Percentiles rank a stretch among this genome's conserved stretches.
Evolutionary conservation across 2,797 vertebrate genomes (phyloP).

Genomic region (Bovichtus variegatus): DNA sequence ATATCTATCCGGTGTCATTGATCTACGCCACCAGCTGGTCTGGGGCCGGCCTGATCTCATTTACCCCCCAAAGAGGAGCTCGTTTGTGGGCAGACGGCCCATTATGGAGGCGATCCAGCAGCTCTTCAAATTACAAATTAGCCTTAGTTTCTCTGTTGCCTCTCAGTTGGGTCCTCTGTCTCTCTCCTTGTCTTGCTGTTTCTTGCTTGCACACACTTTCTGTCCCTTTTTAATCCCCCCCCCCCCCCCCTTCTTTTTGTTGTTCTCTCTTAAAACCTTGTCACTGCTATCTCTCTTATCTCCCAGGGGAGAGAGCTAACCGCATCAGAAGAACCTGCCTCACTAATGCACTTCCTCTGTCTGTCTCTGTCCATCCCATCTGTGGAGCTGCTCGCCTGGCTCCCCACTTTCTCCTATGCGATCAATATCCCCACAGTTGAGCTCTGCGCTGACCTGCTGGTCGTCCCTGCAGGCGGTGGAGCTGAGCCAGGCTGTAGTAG

Average conservation of each 20-base stretch:
- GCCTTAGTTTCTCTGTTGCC: constrained; percentile 49
- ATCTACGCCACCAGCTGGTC: constrained; percentile 85
- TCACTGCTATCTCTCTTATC: constrained; percentile 56
- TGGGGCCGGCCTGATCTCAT: constrained; percentile 80
- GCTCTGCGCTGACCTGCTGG: constrained; percentile 57
- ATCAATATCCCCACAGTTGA: constrained; percentile 75
- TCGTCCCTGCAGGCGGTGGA: constrained; percentile 56
- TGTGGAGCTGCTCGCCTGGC: constrained; percentile 54
- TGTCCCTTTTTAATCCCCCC: neutral
- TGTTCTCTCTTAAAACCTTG: constrained; percentile 43
- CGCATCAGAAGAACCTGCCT: constrained; percentile 69
- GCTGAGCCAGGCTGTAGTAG: constrained; percentile 46
- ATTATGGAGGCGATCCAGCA: constrained; percentile 77
- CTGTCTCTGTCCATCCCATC: constrained; percentile 56
- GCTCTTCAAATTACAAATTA: constrained; percentile 84
- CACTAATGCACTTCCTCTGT: constrained; percentile 78
- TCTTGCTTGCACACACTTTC: constrained; percentile 1
- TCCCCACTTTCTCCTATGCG: constrained; percentile 66
- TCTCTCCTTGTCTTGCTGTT: constrained; percentile 10
- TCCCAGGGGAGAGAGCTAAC: constrained; percentile 71
- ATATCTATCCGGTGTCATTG: constrained; percentile 73
- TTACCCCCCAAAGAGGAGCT: constrained; percentile 75
- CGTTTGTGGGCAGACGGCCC: constrained; percentile 74
- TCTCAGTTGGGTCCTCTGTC: constrained; percentile 32
- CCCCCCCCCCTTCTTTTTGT: neutral